These are phyloP conservation scores for Pyrrhura leucotis DNA, from an alignment of 2,797 vertebrate species.

Conservation along the genomic window DNA sequence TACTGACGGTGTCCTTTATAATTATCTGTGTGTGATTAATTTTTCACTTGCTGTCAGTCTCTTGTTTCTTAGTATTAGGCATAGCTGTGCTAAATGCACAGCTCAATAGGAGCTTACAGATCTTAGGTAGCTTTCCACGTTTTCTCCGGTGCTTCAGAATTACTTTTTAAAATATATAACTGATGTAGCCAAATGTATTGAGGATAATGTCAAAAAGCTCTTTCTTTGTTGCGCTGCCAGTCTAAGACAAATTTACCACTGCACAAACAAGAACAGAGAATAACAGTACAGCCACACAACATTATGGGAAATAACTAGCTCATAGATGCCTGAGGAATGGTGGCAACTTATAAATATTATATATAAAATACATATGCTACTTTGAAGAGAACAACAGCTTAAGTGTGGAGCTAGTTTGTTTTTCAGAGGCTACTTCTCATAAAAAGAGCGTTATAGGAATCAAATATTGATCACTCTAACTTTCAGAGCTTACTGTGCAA, in stretches of 20 bases:
- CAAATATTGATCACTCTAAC: fast-evolving
- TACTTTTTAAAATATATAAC: neutral
- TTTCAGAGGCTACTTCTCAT: neutral
- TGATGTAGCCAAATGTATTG: neutral
- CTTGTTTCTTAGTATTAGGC: neutral
- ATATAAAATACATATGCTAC: neutral
- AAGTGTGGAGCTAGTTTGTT: neutral
- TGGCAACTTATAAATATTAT: neutral
- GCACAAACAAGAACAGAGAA: neutral
- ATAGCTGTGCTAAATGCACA: neutral
- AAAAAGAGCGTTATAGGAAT: neutral
- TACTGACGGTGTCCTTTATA: neutral
- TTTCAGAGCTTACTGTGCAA: neutral
- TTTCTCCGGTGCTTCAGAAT: neutral
- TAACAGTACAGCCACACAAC: neutral
- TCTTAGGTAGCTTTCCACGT: neutral
- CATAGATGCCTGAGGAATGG: neutral
- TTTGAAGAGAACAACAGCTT: neutral
- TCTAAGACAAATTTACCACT: neutral
- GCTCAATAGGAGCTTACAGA: neutral
- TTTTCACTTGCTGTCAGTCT: neutral
- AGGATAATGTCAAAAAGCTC: neutral
- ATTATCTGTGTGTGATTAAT: neutral
- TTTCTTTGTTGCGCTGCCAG: neutral
- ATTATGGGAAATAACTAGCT: neutral